A percentile compares a stretch with the other conserved stretches of the same genome.
phyloP scores from a whole-genome alignment of 1,140 invertebrate genomes.

The Drosophila miranda region DNA sequence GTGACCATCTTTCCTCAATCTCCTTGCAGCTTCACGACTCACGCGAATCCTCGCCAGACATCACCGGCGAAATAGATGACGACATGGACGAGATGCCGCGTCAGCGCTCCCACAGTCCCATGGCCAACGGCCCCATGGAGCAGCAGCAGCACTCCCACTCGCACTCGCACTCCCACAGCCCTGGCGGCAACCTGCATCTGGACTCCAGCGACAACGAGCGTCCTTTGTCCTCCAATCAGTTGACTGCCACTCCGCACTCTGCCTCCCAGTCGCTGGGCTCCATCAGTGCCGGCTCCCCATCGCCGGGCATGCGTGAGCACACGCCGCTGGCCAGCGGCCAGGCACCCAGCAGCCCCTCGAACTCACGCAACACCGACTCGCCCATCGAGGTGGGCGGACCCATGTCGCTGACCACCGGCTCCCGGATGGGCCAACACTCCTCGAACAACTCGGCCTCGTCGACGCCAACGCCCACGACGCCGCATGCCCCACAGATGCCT shows the following conservation, averaged over 20 bases:
- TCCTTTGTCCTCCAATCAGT: constrained; percentile 74
- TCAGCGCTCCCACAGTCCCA: constrained; percentile 72
- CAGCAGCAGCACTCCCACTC: constrained; percentile 45
- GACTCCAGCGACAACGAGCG: constrained; percentile 80
- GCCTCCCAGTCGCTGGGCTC: constrained; percentile 81
- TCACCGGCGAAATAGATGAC: constrained; percentile 81
- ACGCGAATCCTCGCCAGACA: constrained; percentile 81
- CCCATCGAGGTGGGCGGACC: constrained; percentile 82
- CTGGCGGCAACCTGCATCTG: constrained; percentile 56
- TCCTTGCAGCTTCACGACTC: constrained; percentile 69
- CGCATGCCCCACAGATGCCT: constrained; percentile 57
- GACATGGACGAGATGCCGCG: constrained; percentile 73
- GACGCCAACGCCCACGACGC: constrained; percentile 66
- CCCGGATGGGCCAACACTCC: constrained; percentile 47
- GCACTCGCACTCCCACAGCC: constrained; percentile 61
- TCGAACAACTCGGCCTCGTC: constrained; percentile 69
- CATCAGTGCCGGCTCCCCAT: constrained; percentile 80
- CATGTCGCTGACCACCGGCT: constrained; percentile 74
- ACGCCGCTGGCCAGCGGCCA: constrained; percentile 54
- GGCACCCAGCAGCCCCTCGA: constrained; percentile 64
- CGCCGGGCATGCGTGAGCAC: constrained; percentile 70
- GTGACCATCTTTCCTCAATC: too few relatives aligned
- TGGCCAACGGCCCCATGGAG: constrained; percentile 61
- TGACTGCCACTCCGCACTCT: constrained; percentile 72
- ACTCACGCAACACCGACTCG: constrained; percentile 80